Percentiles rank a stretch among this genome's conserved stretches.
These are phyloP conservation scores for Vombatus ursinus DNA, from an alignment of 2,113 vertebrate species.

Conservation along the genomic window DNA sequence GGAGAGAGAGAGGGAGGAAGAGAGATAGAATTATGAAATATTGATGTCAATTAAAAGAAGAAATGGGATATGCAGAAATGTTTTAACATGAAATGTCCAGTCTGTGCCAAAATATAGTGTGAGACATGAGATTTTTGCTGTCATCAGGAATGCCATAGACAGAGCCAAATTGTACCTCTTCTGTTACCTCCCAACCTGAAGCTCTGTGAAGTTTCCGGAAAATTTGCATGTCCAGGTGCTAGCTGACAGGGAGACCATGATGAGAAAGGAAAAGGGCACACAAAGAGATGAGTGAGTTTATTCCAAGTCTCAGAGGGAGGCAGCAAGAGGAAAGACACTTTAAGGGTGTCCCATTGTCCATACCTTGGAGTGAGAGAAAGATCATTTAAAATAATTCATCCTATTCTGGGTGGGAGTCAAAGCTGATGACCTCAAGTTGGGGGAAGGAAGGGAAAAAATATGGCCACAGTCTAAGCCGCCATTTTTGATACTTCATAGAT, in stretches of 20 bases:
- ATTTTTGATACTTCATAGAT: neutral
- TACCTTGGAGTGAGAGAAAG: neutral
- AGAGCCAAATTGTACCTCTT: neutral
- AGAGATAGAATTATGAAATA: constrained; percentile 25
- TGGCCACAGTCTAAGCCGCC: neutral
- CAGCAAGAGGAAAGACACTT: neutral
- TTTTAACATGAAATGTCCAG: neutral
- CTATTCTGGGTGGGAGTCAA: neutral
- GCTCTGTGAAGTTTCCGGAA: neutral
- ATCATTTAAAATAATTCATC: neutral
- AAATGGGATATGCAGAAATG: constrained; percentile 51
- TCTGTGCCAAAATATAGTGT: neutral
- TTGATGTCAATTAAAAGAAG: constrained; percentile 26
- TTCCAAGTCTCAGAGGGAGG: neutral
- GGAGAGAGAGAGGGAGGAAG: neutral
- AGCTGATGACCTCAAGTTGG: neutral
- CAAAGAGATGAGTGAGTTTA: neutral
- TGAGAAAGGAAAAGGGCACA: too few relatives aligned
- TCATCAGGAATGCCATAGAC: neutral
- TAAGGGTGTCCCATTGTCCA: neutral
- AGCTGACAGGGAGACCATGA: neutral
- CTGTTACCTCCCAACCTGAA: neutral
- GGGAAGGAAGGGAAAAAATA: neutral
- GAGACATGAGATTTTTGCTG: neutral
- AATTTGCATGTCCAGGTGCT: neutral